Evolutionary conservation across 2,797 vertebrate species (phyloP).

Genomic region (Gastrophryne carolinensis): DNA sequence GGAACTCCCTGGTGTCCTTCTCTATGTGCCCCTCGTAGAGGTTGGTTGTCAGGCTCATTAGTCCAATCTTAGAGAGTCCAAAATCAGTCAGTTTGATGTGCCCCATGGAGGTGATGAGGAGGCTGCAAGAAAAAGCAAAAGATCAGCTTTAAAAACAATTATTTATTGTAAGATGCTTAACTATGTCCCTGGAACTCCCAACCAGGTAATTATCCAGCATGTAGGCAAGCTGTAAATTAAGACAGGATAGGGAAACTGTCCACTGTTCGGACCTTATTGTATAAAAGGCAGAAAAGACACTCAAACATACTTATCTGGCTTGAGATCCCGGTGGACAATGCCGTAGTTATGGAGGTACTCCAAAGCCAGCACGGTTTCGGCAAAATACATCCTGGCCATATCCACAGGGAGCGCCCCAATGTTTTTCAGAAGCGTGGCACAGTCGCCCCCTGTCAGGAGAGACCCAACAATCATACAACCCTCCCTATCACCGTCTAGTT

Average conservation of each 20-base stretch:
- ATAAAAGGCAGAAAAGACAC: not conserved
- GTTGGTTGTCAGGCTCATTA: slow-evolving; percentile 97
- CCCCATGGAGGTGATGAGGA: slow-evolving; percentile 95
- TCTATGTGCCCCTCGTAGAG: slow-evolving; percentile 96
- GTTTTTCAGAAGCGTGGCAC: slow-evolving; percentile 93
- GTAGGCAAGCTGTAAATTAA: too few species aligned
- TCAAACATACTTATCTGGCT: slow-evolving; percentile 88
- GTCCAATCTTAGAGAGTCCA: slow-evolving; percentile 92
- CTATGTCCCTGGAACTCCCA: too few species aligned
- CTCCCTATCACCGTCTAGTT: not conserved
- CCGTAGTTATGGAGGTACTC: slow-evolving; percentile 97
- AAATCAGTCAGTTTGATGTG: slow-evolving; percentile 97
- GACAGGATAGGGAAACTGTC: too few species aligned
- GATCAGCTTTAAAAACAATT: too few species aligned
- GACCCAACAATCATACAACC: not conserved
- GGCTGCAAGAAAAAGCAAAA: slow-evolving; percentile 65
- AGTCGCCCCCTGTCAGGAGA: slow-evolving; percentile 84
- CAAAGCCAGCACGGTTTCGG: slow-evolving; percentile 90
- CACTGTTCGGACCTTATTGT: too few species aligned
- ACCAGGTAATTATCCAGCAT: too few species aligned
- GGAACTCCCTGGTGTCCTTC: slow-evolving; percentile 92
- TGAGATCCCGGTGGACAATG: slow-evolving; percentile 94
- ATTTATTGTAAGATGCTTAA: too few species aligned
- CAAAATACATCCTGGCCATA: slow-evolving; percentile 95
- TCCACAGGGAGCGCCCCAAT: slow-evolving; percentile 92